A percentile compares a stretch with the other conserved stretches of the same genome.
These are phyloP conservation scores for Lottia scabra DNA, from an alignment of 2,888 invertebrate species.

Conservation along the genomic window DNA sequence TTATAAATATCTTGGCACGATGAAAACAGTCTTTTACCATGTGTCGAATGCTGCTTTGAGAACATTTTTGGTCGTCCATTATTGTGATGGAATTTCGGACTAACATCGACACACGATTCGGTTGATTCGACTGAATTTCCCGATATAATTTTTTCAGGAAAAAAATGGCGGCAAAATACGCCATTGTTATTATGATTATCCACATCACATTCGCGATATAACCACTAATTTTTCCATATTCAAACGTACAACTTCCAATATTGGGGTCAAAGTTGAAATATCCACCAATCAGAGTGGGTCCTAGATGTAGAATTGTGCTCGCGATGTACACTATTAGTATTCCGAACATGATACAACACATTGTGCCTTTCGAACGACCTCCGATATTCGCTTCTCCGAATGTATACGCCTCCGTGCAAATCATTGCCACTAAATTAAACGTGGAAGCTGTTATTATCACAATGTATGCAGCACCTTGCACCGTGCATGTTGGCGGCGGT, in stretches of 20 bases:
- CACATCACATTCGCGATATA: constrained; percentile 69
- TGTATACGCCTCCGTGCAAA: constrained; percentile 68
- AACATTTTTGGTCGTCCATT: constrained; percentile 47
- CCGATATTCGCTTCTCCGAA: constrained; percentile 66
- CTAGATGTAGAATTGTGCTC: constrained; percentile 67
- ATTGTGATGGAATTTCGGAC: constrained; percentile 64
- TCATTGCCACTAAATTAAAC: constrained; percentile 69
- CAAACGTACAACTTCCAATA: constrained; percentile 68
- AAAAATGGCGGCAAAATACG: constrained; percentile 61
- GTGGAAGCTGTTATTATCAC: constrained; percentile 67
- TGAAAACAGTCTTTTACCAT: constrained; percentile 62
- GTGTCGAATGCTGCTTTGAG: constrained; percentile 48
- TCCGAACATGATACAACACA: constrained; percentile 67
- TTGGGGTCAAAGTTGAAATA: constrained; percentile 67
- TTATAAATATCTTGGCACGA: constrained; percentile 64
- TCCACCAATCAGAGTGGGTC: constrained; percentile 69
- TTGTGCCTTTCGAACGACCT: constrained; percentile 59
- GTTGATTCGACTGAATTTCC: constrained; percentile 64
- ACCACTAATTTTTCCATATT: constrained; percentile 64
- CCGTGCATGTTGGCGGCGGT: constrained; percentile 60
- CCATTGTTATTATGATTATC: constrained; percentile 66
- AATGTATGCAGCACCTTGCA: constrained; percentile 66
- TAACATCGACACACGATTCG: constrained; percentile 61
- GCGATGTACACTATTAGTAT: constrained; percentile 67
- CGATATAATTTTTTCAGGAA: constrained; percentile 66